Evolutionary conservation across 2,113 vertebrate species (phyloP), one percentile per base, ranked within the genome.

Genomic region (Larimichthys polyactis): DNA sequence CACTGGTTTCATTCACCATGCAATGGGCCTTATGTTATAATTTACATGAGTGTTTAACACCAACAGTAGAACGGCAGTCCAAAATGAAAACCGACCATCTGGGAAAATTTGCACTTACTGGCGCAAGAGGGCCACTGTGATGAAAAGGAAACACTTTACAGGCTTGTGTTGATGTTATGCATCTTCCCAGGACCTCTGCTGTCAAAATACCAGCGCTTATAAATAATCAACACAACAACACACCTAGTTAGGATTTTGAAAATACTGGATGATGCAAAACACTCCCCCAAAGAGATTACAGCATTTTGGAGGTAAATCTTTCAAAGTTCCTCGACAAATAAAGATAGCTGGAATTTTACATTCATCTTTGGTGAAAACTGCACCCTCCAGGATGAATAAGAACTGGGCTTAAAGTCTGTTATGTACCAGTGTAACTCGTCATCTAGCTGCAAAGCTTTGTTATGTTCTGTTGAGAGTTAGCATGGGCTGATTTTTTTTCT

Each of bases 141-240:
- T 52, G 43, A 71, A 72, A 59, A 86, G 15, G 32, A 72, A 71
- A 69, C 22, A 64, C 71, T 67, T 32, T 3, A 12, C 7, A 8
- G 16, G 27, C 54, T 57, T 81, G 40, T 84, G 67, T 63, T 81
- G 49, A 75, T 75, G 74, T 71, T 69, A 57, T 10, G 27, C 17
- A 22, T 64, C 44, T 48, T 55, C 22, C 44, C 20, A 24, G 58
- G 43, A 54, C 44, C 19, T 59, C 43, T 70, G 83, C 70, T 78
- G 78, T 66, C 51, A 80, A 73, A 85, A 82, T 72, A 82, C 36
- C 14, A 60, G 43, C 3, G 24, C 57, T 57, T 69, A 71, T 59
- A 77, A 78, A 75, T 74, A 64, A 80, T 76, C 36, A 77, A 66
- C 73, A 78, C 22, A 81, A 78, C 22, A 81, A 72, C 60, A 75